Base-by-base conservation (phyloP, 2,888 invertebrate species). In the Anagyrus pseudococci region DNA sequence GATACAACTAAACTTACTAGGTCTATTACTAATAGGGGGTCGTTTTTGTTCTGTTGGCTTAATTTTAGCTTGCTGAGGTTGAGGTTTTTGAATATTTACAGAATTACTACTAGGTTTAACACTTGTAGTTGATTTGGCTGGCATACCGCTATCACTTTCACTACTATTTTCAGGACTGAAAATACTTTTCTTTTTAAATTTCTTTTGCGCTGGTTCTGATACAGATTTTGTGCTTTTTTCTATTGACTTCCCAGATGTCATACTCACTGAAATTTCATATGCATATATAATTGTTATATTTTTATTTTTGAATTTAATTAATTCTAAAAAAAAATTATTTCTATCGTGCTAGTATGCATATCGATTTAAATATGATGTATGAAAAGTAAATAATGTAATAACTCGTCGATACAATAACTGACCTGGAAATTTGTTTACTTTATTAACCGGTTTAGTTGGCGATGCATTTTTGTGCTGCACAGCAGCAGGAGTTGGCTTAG, bases 131-230 rank as follows among this genome's bases (percentile, higher is more conserved):
- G 81, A 66, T 73, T 85, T 85, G 2, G 81, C 75, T 13, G 81
- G 78, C 44, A 79, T 73, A 19, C 82, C 78, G 53, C 75, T 77
- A 64, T 85, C 84, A 68, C 87, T 87, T 72, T 88, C 88, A n/a
- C 88, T 87, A 68, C 87, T 87, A 68, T 92, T 92, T 70, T 91
- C 92, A 0, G 92, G 92, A 57, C 92, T 92, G 73, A 92, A 92
- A 73, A 92, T 92, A 73, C 92, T 91, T 76, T 90, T 91, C 77
- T 89, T 90, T 74, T 89, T 90, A 46, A 77, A 67, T 70, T 82
- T 82, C 52, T 82, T 81, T 60, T 75, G 79, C 4, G 71, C 75
- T 43, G 78, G 77, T 61, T 79, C 78, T 29, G 69, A 68, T 13
- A 68, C 57, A 40, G 69, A 61, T 69, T 75, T 76, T 2, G 62